Evolutionary conservation across 2,797 vertebrate genomes (phyloP).

Genomic region (Trachurus trachurus): DNA sequence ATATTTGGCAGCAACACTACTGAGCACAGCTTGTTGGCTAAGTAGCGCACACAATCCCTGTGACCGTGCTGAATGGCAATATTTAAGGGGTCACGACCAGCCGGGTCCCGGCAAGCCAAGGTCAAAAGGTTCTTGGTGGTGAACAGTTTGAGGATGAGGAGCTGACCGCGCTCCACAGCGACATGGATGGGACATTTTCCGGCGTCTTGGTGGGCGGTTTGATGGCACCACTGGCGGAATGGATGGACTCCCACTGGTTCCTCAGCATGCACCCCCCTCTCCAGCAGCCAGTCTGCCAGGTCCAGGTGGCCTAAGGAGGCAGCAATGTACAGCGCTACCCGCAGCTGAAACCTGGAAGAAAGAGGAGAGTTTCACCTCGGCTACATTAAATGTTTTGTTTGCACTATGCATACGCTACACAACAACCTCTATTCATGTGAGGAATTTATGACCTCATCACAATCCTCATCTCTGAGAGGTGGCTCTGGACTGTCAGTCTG

Average conservation of each 20-base stretch:
- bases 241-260: slow-evolving; percentile 84
- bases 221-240: slow-evolving; percentile 84
- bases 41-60: slow-evolving; percentile 80
- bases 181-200: slow-evolving; percentile 83
- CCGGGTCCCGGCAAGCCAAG: slow-evolving; percentile 77
- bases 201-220: slow-evolving; percentile 80
- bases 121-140: slow-evolving; percentile 76
- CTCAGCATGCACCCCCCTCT: slow-evolving; percentile 71
- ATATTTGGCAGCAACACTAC: slow-evolving; percentile 76
- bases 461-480: slow-evolving; percentile 65
- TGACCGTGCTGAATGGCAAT: slow-evolving; percentile 77
- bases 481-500: slow-evolving; percentile 72
- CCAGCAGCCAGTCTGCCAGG: slow-evolving; percentile 84
- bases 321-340: slow-evolving; percentile 86
- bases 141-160: slow-evolving; percentile 86
- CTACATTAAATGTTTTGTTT: not conserved
- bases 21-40: slow-evolving; percentile 84
- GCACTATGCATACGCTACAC: not conserved
- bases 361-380: not conserved
- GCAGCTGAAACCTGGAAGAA: slow-evolving; percentile 84
- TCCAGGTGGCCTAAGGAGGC: slow-evolving; percentile 83
- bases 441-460: slow-evolving; percentile 71
- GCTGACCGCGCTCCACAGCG: slow-evolving; percentile 81
- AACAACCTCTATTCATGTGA: not conserved
- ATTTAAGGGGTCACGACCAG: slow-evolving; percentile 77